Percentiles rank a stretch among this genome's conserved stretches.
These are phyloP conservation scores for Chelon auratus DNA, from an alignment of 2,797 vertebrate species.

Conservation along the genomic window DNA sequence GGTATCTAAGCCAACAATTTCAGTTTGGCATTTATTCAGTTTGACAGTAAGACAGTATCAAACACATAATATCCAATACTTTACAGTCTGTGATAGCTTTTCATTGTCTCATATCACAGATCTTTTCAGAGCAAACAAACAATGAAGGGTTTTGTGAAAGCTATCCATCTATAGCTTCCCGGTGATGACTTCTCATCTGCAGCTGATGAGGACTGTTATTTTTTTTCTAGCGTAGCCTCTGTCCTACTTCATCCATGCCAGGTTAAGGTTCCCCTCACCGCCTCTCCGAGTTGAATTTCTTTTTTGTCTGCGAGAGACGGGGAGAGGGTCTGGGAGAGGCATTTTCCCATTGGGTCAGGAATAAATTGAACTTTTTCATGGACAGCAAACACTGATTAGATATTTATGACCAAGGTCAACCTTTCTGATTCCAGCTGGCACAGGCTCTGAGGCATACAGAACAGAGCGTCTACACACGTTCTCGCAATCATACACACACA, in stretches of 20 bases:
- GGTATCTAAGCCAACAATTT: constrained; percentile 72
- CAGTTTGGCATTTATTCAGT: constrained; percentile 69
- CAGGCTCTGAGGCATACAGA: constrained; percentile 80
- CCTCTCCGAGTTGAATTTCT: constrained; percentile 69
- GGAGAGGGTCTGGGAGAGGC: constrained; percentile 70
- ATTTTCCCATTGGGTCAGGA: constrained; percentile 83
- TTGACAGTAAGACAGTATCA: constrained; percentile 77
- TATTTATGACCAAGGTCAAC: constrained; percentile 85
- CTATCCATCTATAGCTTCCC: constrained; percentile 81
- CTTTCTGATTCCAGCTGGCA: constrained; percentile 82
- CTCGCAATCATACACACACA: constrained; percentile 28
- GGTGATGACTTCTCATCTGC: constrained; percentile 81
- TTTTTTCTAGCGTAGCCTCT: constrained; percentile 50
- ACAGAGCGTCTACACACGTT: constrained; percentile 64
- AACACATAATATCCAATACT: constrained; percentile 79
- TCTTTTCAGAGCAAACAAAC: constrained; percentile 79
- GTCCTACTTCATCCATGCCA: constrained; percentile 72
- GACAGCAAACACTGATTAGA: constrained; percentile 85
- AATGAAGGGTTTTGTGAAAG: constrained; percentile 74
- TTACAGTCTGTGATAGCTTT: constrained; percentile 75
- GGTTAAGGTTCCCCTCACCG: constrained; percentile 67
- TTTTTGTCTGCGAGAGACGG: constrained; percentile 73
- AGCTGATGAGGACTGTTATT: constrained; percentile 75
- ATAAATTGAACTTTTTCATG: constrained; percentile 86
- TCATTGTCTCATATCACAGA: constrained; percentile 72